Percentiles rank a stretch among this genome's conserved stretches.
These are phyloP conservation scores for Pagrus major DNA, from an alignment of 2,113 vertebrate genomes.

Conservation along the genomic window DNA sequence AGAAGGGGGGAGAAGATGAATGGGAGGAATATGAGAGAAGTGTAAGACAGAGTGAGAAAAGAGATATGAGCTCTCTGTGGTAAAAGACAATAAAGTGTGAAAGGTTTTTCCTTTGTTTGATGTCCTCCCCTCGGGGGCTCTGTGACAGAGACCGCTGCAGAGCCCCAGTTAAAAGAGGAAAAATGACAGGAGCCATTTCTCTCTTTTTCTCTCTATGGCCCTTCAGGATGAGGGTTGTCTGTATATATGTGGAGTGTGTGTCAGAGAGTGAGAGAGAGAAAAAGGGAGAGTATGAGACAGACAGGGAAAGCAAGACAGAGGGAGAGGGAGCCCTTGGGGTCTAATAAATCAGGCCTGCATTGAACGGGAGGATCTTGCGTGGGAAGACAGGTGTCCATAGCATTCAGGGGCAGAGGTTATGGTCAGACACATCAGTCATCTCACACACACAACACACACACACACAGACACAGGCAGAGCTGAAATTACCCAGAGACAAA, in stretches of 20 bases:
- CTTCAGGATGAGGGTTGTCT: constrained; percentile 67
- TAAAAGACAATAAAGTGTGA: constrained; percentile 81
- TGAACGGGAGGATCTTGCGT: constrained; percentile 66
- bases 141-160: constrained; percentile 71
- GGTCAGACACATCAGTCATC: constrained; percentile 69
- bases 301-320: constrained; percentile 36
- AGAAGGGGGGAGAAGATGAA: constrained; percentile 54
- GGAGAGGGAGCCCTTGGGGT: constrained; percentile 67
- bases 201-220: constrained; percentile 68
- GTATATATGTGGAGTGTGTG: constrained; percentile 41
- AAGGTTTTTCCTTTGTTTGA: constrained; percentile 79
- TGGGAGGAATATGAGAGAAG: constrained; percentile 65
- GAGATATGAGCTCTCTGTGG: constrained; percentile 77
- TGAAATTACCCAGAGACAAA: constrained; percentile 64
- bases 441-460: constrained; percentile 6
- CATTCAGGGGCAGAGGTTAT: constrained; percentile 72
- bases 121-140: constrained; percentile 72
- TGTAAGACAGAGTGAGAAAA: constrained; percentile 51
- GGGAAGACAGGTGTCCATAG: constrained; percentile 80
- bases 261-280: constrained; percentile 8
- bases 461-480: neutral
- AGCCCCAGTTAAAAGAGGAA: constrained; percentile 76
- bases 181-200: constrained; percentile 81
- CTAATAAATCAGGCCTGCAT: constrained; percentile 76
- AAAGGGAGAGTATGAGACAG: constrained; percentile 30